Percentiles rank a stretch among this genome's conserved stretches.
phyloP scores from a whole-genome alignment of 2,113 vertebrate genomes.

The Oncorhynchus masou region DNA sequence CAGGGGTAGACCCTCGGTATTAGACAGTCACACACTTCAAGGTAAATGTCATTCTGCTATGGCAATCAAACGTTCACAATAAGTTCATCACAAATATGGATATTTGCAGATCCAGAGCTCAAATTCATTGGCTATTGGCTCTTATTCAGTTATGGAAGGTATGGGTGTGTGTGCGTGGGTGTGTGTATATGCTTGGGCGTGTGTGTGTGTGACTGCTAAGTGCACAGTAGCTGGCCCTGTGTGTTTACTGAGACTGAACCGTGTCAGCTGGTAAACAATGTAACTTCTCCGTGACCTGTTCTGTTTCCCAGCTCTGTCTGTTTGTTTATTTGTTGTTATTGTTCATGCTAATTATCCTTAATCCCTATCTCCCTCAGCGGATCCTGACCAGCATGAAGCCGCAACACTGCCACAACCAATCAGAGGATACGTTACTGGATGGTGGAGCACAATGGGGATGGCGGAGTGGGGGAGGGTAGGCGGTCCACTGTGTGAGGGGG shows the following conservation, averaged over 20 bases:
- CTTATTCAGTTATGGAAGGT: conserved; percentile 14
- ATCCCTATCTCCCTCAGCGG: conserved; percentile 54
- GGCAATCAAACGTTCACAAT: conserved; percentile 61
- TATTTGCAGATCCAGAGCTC: conserved; percentile 14
- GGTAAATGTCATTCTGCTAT: conserved; percentile 61
- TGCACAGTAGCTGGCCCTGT: neutral
- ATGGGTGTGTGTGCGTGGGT: neutral
- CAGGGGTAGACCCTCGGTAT: conserved; percentile 41
- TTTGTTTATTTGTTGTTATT: conserved; percentile 68
- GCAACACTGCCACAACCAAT: conserved; percentile 43
- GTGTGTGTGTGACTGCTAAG: neutral
- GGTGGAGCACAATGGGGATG: neutral
- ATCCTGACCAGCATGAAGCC: conserved; percentile 45
- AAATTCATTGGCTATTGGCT: conserved; percentile 7
- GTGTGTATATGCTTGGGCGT: neutral
- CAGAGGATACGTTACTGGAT: conserved; percentile 26
- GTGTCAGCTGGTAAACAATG: conserved; percentile 72
- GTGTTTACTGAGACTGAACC: conserved; percentile 31
- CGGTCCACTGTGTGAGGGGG: conserved; percentile 19
- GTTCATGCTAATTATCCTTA: conserved; percentile 75
- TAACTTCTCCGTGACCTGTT: conserved; percentile 56
- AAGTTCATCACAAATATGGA: conserved; percentile 65
- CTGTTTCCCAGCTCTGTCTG: conserved; percentile 46
- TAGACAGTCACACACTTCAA: conserved; percentile 39
- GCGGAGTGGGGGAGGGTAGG: conserved; percentile 2